These are phyloP conservation scores for Cyclargus thomasi DNA, from an alignment of 1,140 invertebrate genomes.

Conservation along the genomic window DNA sequence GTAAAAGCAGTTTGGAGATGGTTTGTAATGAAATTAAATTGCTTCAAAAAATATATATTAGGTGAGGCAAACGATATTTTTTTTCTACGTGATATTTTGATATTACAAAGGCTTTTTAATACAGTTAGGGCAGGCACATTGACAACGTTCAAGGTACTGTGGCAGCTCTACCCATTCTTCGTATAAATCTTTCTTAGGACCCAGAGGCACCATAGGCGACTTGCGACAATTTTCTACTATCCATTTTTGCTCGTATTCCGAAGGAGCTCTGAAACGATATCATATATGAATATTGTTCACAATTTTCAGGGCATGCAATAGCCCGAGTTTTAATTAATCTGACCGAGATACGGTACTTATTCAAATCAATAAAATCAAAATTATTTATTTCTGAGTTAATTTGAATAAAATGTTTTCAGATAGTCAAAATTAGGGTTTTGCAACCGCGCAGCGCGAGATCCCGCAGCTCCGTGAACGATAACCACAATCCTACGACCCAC, in stretches of 20 bases:
- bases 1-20: no score
- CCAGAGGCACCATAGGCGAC: slow-evolving; percentile 40
- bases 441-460: no score
- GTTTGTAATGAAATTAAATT: no score
- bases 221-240: slow-evolving; percentile 75
- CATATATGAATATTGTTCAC: neutral
- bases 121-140: neutral
- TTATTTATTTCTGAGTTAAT: no score
- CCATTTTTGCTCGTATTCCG: slow-evolving; percentile 68
- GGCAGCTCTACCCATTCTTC: slow-evolving; percentile 60
- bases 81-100: neutral
- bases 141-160: neutral
- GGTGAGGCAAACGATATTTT: neutral
- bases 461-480: no score
- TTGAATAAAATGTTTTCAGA: no score
- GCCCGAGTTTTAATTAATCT: no score
- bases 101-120: neutral
- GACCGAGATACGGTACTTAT: no score
- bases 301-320: no score
- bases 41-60: neutral
- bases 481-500: no score
- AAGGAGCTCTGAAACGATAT: slow-evolving; percentile 37
- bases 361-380: no score
- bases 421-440: no score
- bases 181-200: slow-evolving; percentile 69